Conservation (phyloP, 1,140 invertebrate genomes). For the Drosophila malerkotliana region DNA sequence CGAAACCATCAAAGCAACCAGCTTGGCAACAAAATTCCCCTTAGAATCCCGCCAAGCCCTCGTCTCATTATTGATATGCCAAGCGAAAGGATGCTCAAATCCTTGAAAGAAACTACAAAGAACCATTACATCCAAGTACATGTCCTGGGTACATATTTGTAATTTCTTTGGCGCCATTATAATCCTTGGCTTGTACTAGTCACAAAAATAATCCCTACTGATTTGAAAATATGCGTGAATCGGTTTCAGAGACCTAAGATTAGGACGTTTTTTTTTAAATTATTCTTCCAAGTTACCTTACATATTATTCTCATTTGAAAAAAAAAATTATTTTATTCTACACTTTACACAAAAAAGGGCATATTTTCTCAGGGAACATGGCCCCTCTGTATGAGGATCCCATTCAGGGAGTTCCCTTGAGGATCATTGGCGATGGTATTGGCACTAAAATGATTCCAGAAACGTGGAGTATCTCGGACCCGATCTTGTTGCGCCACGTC, state of each 20-base stretch:
- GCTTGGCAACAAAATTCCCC: slow-evolving; percentile 47
- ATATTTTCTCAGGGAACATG: slow-evolving; percentile 9
- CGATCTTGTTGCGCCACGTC: slow-evolving; percentile 46
- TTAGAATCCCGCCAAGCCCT: slow-evolving; percentile 20
- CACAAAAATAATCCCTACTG: background rate
- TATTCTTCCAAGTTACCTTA: background rate
- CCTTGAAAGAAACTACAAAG: slow-evolving; percentile 57
- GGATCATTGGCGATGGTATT: slow-evolving; percentile 7
- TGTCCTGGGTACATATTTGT: slow-evolving; percentile 18
- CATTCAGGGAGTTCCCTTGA: slow-evolving; percentile 11
- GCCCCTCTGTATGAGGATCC: slow-evolving; percentile 50
- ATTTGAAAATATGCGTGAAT: too few species aligned
- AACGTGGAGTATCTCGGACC: slow-evolving; percentile 4
- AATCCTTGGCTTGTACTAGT: slow-evolving; percentile 27
- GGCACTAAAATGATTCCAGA: slow-evolving; percentile 13
- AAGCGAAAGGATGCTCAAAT: slow-evolving; percentile 66
- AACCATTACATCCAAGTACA: slow-evolving; percentile 26
- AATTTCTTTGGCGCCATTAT: slow-evolving; percentile 44
- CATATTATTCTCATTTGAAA: background rate
- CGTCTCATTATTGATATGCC: slow-evolving; percentile 62
- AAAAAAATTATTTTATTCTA: background rate
- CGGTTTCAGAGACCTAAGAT: background rate
- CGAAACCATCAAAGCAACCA: slow-evolving; percentile 44
- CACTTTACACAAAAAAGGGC: background rate
- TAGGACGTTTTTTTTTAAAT: too few species aligned